Conservation (phyloP, 2,797 vertebrate species). For the Gymnothorax reevesii region DNA sequence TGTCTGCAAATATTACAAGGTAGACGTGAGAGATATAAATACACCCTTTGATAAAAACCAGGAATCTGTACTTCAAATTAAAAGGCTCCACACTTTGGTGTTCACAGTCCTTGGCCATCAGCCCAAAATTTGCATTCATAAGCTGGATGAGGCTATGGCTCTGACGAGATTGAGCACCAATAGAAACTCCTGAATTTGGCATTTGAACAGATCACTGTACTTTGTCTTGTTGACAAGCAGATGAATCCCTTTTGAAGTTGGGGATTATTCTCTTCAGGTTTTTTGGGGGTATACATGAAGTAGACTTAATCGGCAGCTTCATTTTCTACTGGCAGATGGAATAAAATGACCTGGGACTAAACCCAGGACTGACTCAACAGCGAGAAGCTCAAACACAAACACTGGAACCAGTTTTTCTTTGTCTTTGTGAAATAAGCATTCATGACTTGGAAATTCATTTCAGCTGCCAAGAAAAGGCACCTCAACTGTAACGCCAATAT, state of each 20-base stretch:
- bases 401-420: neutral
- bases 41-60: too few relatives aligned
- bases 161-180: neutral
- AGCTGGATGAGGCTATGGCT: neutral
- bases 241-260: neutral
- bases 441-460: neutral
- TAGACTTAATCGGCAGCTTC: neutral
- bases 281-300: neutral
- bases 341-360: neutral
- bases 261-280: neutral
- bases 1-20: too few relatives aligned
- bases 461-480: neutral
- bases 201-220: constrained; percentile 8
- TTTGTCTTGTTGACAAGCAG: constrained; percentile 2
- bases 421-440: neutral
- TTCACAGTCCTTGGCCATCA: neutral
- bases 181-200: neutral
- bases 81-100: neutral
- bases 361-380: neutral
- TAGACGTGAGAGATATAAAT: too few relatives aligned
- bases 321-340: neutral
- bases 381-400: neutral
- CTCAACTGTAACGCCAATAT: neutral
- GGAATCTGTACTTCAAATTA: neutral
- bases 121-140: neutral